A percentile compares a stretch with the other conserved stretches of the same genome.
Evolutionary conservation across 2,888 invertebrate species (phyloP).

Genomic region (Lasioglossum zephyrum): DNA sequence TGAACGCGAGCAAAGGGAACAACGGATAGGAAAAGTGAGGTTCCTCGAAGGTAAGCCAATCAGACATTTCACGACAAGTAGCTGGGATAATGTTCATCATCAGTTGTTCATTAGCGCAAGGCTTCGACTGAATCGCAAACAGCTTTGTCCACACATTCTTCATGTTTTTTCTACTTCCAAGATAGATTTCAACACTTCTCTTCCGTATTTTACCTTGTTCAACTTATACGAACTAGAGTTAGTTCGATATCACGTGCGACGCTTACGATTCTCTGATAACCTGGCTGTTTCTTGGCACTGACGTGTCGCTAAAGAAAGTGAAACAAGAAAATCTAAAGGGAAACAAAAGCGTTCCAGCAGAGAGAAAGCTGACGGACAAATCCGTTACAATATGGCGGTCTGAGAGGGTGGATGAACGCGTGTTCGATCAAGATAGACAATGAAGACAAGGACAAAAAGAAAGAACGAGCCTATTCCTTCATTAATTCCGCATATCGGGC

Average conservation of each 20-base stretch:
- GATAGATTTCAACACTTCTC: background rate
- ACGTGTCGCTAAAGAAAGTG: background rate
- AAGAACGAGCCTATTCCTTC: background rate
- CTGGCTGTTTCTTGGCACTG: background rate
- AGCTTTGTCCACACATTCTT: conserved; percentile 21
- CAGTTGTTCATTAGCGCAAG: conserved; percentile 31
- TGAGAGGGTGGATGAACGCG: conserved; percentile 1
- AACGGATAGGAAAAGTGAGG: conserved; percentile 36
- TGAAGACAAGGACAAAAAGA: background rate
- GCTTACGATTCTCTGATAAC: background rate
- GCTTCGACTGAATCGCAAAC: conserved; percentile 25
- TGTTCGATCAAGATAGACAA: background rate
- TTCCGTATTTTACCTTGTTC: background rate
- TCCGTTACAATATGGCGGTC: conserved; percentile 1
- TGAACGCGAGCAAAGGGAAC: conserved; percentile 49
- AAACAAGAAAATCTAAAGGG: background rate
- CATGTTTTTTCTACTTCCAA: conserved; percentile 6
- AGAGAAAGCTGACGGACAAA: background rate
- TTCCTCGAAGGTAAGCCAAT: conserved; percentile 38
- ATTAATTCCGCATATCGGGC: background rate
- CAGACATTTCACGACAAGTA: conserved; percentile 44
- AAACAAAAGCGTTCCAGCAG: background rate
- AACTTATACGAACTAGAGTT: background rate
- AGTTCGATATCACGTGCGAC: background rate
- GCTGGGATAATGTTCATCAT: conserved; percentile 46